Percentiles rank a stretch among this genome's conserved stretches.
phyloP scores from a whole-genome alignment of 2,113 vertebrate genomes.

The Phyllopteryx taeniolatus region DNA sequence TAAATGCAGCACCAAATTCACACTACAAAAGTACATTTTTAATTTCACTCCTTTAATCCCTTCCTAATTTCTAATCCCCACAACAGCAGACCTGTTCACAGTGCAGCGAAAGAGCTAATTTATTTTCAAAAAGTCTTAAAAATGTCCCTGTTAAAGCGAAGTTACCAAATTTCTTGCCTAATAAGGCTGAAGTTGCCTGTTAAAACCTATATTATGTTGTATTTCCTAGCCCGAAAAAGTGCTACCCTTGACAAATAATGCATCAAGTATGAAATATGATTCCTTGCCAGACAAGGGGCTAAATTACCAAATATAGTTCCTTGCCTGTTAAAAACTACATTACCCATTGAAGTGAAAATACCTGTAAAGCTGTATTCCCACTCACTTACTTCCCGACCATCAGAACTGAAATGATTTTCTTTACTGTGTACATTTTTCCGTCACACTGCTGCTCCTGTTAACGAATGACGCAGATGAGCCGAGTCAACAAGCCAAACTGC shows the following conservation, averaged over 20 bases:
- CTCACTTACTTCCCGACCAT: not conserved
- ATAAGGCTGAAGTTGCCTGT: no score
- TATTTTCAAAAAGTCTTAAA: not conserved
- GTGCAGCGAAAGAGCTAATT: not conserved
- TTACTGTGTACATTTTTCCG: constrained; percentile 6
- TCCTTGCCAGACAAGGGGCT: no score
- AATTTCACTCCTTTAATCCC: not conserved
- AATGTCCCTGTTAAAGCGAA: not conserved
- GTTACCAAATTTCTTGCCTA: no score
- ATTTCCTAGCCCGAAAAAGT: not conserved
- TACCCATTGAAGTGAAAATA: not conserved
- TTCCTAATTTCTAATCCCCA: not conserved
- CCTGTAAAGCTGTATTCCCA: no score
- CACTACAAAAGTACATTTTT: constrained; percentile 15
- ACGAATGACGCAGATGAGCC: constrained; percentile 28
- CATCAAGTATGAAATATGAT: no score
- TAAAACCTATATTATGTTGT: no score
- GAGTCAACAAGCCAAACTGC: constrained; percentile 22
- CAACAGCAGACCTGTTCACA: constrained; percentile 1
- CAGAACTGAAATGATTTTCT: not conserved
- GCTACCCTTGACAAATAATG: not conserved
- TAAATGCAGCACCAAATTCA: constrained; percentile 27
- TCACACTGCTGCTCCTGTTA: not conserved
- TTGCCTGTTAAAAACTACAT: no score
- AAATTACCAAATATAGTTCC: no score